Percentiles rank a stretch among this genome's conserved stretches.
phyloP scores from a whole-genome alignment of 1,140 invertebrate species.

The Doryteuthis pealeii region DNA sequence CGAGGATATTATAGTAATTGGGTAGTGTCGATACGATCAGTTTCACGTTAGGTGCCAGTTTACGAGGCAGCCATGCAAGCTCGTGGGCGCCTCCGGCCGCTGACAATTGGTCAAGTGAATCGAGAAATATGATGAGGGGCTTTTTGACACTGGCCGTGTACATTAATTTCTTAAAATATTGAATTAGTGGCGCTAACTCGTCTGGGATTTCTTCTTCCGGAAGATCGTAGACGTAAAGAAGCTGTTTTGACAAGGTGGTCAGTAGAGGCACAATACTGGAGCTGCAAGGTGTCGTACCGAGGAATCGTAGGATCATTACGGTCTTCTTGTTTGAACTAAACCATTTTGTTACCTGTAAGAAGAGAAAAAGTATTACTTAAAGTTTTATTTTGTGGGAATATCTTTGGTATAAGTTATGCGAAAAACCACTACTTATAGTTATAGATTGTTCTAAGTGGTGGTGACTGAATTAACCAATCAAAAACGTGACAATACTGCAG shows the following conservation, averaged over 20 bases:
- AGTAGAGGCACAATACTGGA: slow-evolving; percentile 91
- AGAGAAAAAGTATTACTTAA: too few species aligned
- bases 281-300: slow-evolving; percentile 96
- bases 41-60: slow-evolving; percentile 87
- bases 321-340: slow-evolving; percentile 67
- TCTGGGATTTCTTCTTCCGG: slow-evolving; percentile 92
- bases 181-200: slow-evolving; percentile 91
- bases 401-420: too few species aligned
- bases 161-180: slow-evolving; percentile 91
- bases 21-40: slow-evolving; percentile 71
- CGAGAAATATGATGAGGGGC: slow-evolving; percentile 56
- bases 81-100: slow-evolving; percentile 92
- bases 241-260: slow-evolving; percentile 93
- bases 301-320: slow-evolving; percentile 86
- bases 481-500: too few species aligned
- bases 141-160: slow-evolving; percentile 56
- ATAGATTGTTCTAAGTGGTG: too few species aligned
- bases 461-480: too few species aligned
- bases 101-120: slow-evolving; percentile 70
- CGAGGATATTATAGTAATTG: slow-evolving; percentile 54
- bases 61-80: slow-evolving; percentile 92
- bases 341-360: slow-evolving; percentile 33
- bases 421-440: too few species aligned
- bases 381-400: too few species aligned
- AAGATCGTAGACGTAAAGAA: slow-evolving; percentile 91